phyloP scores from a whole-genome alignment of 2,888 invertebrate genomes.

The Biston stratarius region DNA sequence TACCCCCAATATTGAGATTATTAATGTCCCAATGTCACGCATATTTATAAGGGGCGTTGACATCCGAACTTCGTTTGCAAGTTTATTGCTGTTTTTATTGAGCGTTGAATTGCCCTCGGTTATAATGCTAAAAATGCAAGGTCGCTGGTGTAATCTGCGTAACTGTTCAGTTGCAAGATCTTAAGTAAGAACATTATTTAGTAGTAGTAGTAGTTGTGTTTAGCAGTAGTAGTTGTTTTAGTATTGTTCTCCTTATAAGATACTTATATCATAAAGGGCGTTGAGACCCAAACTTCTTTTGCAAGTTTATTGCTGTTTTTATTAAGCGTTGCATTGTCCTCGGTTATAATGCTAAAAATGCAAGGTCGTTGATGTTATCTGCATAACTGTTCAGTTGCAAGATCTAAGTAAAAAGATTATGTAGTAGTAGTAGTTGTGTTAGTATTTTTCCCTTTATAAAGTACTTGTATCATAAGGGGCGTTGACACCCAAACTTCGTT shows the following conservation, averaged over 20 bases:
- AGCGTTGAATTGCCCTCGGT: conserved; percentile 13
- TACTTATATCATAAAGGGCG: conserved; percentile 31
- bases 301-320: conserved; percentile 33
- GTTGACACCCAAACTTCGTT: conserved; percentile 38
- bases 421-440: no score
- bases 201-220: no score
- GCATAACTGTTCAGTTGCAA: conserved; percentile 3
- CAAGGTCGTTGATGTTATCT: conserved; percentile 26
- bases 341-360: conserved; percentile 16
- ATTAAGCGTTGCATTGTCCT: conserved; percentile 20
- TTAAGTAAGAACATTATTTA: not conserved
- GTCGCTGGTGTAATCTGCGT: conserved; percentile 23
- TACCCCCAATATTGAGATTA: conserved; percentile 38
- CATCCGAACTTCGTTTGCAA: conserved; percentile 35
- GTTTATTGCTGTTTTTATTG: conserved; percentile 36
- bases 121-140: conserved; percentile 20
- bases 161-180: not conserved
- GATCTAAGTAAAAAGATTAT: not conserved
- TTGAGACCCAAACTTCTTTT: conserved; percentile 38
- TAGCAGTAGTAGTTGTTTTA: no score
- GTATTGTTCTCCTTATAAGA: not conserved
- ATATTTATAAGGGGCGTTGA: conserved; percentile 43
- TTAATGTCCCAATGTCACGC: conserved; percentile 44
- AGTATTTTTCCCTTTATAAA: not conserved
- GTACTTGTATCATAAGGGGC: conserved; percentile 30